phyloP scores from a whole-genome alignment of 2,888 invertebrate species.

The Cinara cedri region DNA sequence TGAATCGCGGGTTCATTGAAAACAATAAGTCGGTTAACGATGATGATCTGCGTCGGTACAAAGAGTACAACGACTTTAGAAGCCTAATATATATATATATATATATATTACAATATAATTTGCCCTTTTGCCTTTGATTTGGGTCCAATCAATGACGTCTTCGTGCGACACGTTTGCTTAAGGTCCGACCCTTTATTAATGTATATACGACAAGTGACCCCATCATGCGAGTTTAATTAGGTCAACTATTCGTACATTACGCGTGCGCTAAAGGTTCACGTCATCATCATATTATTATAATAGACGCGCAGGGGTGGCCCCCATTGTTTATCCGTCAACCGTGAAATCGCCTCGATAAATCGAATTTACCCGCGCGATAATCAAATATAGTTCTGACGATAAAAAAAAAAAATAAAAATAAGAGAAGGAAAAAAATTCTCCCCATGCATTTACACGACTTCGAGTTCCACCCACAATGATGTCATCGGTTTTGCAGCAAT shows the following conservation, averaged over 20 bases:
- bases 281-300: no score
- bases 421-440: conserved; percentile 1
- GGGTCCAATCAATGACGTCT: background rate
- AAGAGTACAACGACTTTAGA: background rate
- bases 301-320: background rate
- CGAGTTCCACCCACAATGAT: conserved; percentile 33
- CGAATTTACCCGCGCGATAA: conserved; percentile 53
- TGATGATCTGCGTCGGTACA: no score
- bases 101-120: no score
- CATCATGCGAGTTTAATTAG: conserved; percentile 34
- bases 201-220: background rate
- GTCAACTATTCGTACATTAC: conserved; percentile 22
- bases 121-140: background rate
- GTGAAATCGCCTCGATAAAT: conserved; percentile 55
- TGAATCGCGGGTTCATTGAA: background rate
- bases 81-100: no score
- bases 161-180: background rate
- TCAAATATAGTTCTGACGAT: conserved; percentile 45
- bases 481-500: conserved; percentile 30
- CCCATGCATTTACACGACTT: conserved; percentile 1
- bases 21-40: conserved; percentile 9
- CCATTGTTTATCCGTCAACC: conserved; percentile 55
- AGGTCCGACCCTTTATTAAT: conserved; percentile 9
- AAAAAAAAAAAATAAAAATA: conserved; percentile 35
- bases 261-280: conserved; percentile 8